A percentile compares a stretch with the other conserved stretches of the same genome.
Conservation (phyloP, 2,797 vertebrate species). For the Lacerta viridis region DNA sequence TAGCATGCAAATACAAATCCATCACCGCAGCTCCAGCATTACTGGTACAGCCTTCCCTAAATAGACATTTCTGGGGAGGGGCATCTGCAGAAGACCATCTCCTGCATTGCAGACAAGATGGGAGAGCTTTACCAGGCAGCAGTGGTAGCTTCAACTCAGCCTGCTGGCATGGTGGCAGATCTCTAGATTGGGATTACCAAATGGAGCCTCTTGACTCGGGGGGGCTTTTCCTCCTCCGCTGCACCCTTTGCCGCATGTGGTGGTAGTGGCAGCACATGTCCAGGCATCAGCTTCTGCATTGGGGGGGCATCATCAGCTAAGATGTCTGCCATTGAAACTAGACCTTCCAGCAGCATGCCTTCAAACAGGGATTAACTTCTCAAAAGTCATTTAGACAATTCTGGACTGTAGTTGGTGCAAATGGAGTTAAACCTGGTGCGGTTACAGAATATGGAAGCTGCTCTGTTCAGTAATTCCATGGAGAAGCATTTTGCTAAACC, state of each 20-base stretch:
- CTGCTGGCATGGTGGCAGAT: not conserved
- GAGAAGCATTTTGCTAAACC: conserved; percentile 1
- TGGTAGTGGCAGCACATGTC: not conserved
- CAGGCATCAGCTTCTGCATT: not conserved
- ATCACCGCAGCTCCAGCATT: not conserved
- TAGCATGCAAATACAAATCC: not conserved
- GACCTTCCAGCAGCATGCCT: conserved; percentile 3
- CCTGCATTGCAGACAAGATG: too few relatives aligned
- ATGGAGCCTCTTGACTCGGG: not conserved
- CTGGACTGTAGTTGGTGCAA: not conserved
- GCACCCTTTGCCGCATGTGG: not conserved
- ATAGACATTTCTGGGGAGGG: not conserved
- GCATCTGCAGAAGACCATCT: not conserved
- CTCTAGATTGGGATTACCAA: not conserved
- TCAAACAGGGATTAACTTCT: not conserved
- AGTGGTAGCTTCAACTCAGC: not conserved
- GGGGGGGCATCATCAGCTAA: conserved; percentile 6
- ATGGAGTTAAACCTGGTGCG: not conserved
- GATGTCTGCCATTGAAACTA: not conserved
- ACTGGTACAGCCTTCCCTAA: not conserved
- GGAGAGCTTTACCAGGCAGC: not conserved
- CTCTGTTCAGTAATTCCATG: conserved; percentile 24
- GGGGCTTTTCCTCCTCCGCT: not conserved
- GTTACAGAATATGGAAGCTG: not conserved
- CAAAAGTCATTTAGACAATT: not conserved